Evolutionary conservation across 1,140 invertebrate species (phyloP).

Genomic region (Drosophila persimilis): DNA sequence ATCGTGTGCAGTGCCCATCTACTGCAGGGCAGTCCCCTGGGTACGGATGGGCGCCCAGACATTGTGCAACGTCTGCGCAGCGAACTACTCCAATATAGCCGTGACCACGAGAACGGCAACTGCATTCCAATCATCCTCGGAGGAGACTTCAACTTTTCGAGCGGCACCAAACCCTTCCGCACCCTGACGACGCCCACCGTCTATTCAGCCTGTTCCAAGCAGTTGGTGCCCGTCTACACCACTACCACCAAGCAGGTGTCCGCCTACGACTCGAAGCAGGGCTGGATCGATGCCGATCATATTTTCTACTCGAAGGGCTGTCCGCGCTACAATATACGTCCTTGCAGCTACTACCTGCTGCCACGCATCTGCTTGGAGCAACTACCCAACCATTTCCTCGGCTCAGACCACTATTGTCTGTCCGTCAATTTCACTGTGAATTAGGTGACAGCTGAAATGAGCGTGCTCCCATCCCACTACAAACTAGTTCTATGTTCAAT

Average conservation of each 20-base stretch:
- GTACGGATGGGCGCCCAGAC: no score
- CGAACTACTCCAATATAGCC: not conserved
- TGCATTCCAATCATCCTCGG: slow-evolving; percentile 1
- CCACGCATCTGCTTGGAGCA: slow-evolving; percentile 84
- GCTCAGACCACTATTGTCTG: slow-evolving; percentile 87
- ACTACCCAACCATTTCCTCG: slow-evolving; percentile 88
- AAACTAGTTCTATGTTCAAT: no score
- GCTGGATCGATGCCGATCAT: slow-evolving; percentile 85
- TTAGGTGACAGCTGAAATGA: no score
- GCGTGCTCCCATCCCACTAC: no score
- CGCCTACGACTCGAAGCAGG: not conserved
- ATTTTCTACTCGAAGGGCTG: slow-evolving; percentile 86
- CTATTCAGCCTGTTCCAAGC: not conserved
- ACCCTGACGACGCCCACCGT: not conserved
- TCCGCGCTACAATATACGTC: not conserved
- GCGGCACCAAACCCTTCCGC: not conserved
- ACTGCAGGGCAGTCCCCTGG: not conserved
- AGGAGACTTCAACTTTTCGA: not conserved
- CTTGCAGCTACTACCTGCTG: slow-evolving; percentile 84
- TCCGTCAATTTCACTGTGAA: not conserved
- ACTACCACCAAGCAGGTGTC: no score
- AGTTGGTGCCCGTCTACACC: not conserved
- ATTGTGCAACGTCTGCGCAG: not conserved
- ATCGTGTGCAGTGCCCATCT: not conserved
- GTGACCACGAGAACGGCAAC: not conserved